Evolutionary conservation across 2,888 invertebrate species (phyloP).

Genomic region (Bimastos eiseni): DNA sequence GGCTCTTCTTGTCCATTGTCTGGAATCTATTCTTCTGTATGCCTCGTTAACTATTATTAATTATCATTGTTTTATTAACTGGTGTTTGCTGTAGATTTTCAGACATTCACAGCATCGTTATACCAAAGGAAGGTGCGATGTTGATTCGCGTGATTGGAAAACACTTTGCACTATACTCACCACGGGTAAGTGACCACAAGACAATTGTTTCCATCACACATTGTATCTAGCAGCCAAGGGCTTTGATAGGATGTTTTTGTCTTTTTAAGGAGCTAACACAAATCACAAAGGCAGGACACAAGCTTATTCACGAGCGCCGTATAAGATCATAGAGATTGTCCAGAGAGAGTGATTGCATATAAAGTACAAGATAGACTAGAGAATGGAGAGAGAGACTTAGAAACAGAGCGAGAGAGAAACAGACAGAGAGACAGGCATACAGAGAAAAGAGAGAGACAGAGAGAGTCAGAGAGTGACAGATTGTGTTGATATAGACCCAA

Average conservation of each 20-base stretch:
- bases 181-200: neutral
- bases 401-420: no score
- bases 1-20: neutral
- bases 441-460: no score
- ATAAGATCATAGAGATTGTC: no score
- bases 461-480: no score
- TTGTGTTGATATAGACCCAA: neutral
- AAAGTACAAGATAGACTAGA: no score
- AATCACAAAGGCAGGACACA: no score
- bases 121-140: slow-evolving; percentile 10
- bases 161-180: slow-evolving; percentile 14
- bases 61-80: neutral
- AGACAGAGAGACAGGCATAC: no score
- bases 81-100: neutral
- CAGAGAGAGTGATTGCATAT: no score
- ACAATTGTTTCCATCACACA: neutral
- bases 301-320: no score
- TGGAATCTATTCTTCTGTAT: neutral
- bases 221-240: neutral
- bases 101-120: neutral
- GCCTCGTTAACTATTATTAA: neutral
- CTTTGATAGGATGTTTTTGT: neutral
- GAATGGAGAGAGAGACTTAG: no score
- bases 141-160: neutral
- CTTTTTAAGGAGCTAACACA: no score